Evolutionary conservation across 2,888 invertebrate genomes (phyloP).

Genomic region (Capitulum mitella): DNA sequence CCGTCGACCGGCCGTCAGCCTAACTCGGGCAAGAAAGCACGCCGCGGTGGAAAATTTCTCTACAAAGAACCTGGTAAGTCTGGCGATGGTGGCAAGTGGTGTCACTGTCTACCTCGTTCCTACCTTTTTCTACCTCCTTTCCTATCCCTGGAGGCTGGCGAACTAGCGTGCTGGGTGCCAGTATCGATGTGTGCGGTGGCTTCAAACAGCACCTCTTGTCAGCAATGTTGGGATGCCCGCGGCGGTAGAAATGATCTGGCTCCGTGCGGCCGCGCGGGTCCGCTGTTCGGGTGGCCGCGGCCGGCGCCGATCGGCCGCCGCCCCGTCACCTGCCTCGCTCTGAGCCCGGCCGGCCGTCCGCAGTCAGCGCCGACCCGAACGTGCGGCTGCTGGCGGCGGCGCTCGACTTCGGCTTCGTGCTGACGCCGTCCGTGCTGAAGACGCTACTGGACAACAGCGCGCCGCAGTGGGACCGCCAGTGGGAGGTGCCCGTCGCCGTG

Average conservation of each 20-base stretch:
- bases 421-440: constrained; percentile 16
- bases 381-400: neutral
- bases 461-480: neutral
- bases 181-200: too few species aligned
- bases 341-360: neutral
- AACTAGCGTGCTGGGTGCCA: too few species aligned
- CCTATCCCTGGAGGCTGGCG: too few species aligned
- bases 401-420: neutral
- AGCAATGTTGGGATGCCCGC: too few species aligned
- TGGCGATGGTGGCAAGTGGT: too few species aligned
- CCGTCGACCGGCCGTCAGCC: neutral
- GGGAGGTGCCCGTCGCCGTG: constrained; percentile 14
- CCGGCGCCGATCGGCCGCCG: too few species aligned
- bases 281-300: too few species aligned
- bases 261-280: too few species aligned
- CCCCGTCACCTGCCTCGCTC: neutral
- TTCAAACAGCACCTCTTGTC: too few species aligned
- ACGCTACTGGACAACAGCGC: constrained; percentile 7
- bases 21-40: neutral
- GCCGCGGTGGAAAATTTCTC: neutral
- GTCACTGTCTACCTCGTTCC: too few species aligned
- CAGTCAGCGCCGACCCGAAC: constrained; percentile 18
- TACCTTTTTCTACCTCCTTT: too few species aligned
- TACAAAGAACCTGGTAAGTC: neutral
- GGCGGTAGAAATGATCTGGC: too few species aligned